These are phyloP conservation scores for Allygus modestus DNA, from an alignment of 2,888 invertebrate genomes.

Conservation along the genomic window DNA sequence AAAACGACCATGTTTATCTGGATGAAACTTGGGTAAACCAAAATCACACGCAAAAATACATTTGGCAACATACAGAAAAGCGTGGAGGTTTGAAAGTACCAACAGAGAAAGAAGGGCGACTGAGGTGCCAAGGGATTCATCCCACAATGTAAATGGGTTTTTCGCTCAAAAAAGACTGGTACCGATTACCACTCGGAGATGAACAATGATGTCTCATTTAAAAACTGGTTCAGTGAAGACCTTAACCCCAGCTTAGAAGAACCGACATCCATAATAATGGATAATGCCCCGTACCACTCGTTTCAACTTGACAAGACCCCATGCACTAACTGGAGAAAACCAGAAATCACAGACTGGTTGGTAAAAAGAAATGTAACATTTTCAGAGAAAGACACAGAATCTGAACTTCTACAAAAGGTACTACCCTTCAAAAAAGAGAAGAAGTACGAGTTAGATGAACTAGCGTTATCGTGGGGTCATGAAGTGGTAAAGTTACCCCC, in stretches of 20 bases:
- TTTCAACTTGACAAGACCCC: constrained; percentile 6
- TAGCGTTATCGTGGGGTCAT: constrained; percentile 33
- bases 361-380: background rate
- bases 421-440: background rate
- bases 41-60: constrained; percentile 9
- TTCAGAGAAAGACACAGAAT: background rate
- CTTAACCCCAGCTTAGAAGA: constrained; percentile 4
- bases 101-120: constrained; percentile 25
- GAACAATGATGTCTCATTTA: constrained; percentile 5
- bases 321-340: background rate
- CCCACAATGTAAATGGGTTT: background rate
- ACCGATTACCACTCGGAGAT: constrained; percentile 22
- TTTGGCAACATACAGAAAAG: constrained; percentile 32
- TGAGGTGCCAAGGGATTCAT: background rate
- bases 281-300: constrained; percentile 61
- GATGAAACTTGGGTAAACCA: constrained; percentile 61
- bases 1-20: background rate
- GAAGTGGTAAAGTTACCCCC: constrained; percentile 11
- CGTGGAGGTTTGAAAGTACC: constrained; percentile 40
- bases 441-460: constrained; percentile 38
- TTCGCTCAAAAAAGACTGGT: constrained; percentile 9
- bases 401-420: background rate
- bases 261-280: constrained; percentile 57
- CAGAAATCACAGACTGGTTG: constrained; percentile 2
- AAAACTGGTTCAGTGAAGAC: constrained; percentile 44